A percentile compares a stretch with the other conserved stretches of the same genome.
phyloP scores from a whole-genome alignment of 1,140 invertebrate species.

The Megalopta genalis region DNA sequence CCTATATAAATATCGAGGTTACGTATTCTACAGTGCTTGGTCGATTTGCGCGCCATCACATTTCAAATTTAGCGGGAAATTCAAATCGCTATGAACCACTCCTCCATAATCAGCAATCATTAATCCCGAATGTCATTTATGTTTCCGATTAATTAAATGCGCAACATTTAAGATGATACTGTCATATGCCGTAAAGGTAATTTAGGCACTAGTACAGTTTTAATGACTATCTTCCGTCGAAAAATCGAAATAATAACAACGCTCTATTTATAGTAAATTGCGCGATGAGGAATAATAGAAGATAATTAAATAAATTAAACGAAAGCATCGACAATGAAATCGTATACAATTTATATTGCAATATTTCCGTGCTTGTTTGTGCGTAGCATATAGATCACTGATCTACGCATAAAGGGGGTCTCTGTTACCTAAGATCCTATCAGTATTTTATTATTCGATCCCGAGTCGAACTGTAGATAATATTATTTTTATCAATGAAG shows the following conservation, averaged over 20 bases:
- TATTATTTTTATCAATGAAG: slow-evolving; percentile 39
- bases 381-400: not conserved
- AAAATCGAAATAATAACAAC: not conserved
- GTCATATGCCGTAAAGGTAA: not conserved
- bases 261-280: not conserved
- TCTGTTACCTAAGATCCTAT: too few species aligned
- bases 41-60: not conserved
- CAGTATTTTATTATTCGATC: not conserved
- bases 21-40: not conserved
- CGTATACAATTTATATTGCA: not conserved
- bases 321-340: not conserved
- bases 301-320: not conserved
- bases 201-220: not conserved
- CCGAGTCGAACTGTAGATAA: not conserved
- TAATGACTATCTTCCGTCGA: not conserved
- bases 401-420: not conserved
- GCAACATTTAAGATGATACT: not conserved
- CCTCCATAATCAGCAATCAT: too few species aligned
- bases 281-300: not conserved
- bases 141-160: not conserved
- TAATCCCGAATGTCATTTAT: too few species aligned
- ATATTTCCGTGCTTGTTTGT: too few species aligned
- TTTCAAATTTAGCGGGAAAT: not conserved
- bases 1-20: slow-evolving; percentile 32
- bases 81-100: not conserved